Percentiles rank a stretch among this genome's conserved stretches.
Evolutionary conservation across 2,888 invertebrate genomes (phyloP).

Genomic region (Plutella xylostella): DNA sequence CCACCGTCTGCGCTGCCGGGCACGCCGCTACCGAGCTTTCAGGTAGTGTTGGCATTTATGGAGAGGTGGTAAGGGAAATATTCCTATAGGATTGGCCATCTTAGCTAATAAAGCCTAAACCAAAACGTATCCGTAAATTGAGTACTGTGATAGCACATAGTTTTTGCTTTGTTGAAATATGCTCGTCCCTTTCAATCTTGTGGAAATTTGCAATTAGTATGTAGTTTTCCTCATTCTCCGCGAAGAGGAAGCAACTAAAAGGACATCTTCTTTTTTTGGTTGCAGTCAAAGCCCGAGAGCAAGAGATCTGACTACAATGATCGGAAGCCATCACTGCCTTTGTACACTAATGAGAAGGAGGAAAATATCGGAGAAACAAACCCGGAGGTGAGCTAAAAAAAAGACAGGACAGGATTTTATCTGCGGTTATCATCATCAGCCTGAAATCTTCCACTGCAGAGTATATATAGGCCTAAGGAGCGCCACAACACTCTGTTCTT

Average conservation of each 20-base stretch:
- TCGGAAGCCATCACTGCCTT: slow-evolving; percentile 31
- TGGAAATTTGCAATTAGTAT: too few relatives aligned
- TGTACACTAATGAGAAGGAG: slow-evolving; percentile 37
- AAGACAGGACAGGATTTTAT: too few relatives aligned
- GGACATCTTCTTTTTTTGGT: background rate
- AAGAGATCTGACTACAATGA: slow-evolving; percentile 39
- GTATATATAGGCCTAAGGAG: too few relatives aligned
- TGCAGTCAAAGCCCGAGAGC: slow-evolving; percentile 36
- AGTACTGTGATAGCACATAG: background rate
- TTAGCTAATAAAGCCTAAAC: too few relatives aligned
- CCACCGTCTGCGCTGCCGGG: slow-evolving; percentile 32
- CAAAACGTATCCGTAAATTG: background rate
- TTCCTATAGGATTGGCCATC: too few relatives aligned
- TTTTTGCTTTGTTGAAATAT: too few relatives aligned
- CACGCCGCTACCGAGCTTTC: slow-evolving; percentile 43
- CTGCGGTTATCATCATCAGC: too few relatives aligned
- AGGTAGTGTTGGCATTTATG: slow-evolving; percentile 23
- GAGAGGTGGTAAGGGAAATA: background rate
- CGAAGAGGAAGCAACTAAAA: background rate
- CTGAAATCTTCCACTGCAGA: too few relatives aligned
- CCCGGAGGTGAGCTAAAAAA: slow-evolving; percentile 36
- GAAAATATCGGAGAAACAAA: slow-evolving; percentile 46
- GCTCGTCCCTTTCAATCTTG: too few relatives aligned
- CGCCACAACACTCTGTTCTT: too few relatives aligned
- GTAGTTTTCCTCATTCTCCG: too few relatives aligned